Conservation (phyloP, 2,797 vertebrate species). For the Phaenicophaeus curvirostris region DNA sequence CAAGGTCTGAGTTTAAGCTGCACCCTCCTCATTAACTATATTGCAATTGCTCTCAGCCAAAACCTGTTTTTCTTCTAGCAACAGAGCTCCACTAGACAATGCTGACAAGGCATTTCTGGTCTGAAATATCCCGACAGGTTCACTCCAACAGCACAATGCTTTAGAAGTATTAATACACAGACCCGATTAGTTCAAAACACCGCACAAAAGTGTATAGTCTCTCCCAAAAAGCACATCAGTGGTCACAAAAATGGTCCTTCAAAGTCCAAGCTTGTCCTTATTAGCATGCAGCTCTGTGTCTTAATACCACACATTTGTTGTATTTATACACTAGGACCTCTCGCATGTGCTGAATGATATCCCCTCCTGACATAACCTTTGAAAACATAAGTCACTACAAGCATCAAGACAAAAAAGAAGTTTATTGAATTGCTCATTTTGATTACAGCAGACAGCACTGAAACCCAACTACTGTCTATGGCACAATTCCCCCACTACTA, state of each 20-base stretch:
- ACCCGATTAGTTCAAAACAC: background rate
- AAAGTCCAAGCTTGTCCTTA: background rate
- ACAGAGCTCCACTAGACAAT: background rate
- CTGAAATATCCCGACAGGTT: background rate
- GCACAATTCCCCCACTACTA: rapidly evolving
- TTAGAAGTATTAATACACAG: background rate
- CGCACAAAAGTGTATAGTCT: background rate
- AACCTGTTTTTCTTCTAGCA: constrained; percentile 42
- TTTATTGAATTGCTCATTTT: background rate
- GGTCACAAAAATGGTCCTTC: background rate
- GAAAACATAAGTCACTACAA: background rate
- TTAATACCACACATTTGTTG: background rate
- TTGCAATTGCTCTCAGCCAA: constrained; percentile 23
- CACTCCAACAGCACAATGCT: background rate
- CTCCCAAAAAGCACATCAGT: background rate
- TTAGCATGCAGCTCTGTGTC: background rate
- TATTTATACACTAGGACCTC: background rate
- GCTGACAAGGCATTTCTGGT: background rate
- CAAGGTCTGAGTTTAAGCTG: constrained; percentile 59
- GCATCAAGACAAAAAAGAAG: background rate
- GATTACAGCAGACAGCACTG: rapidly evolving
- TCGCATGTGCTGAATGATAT: background rate
- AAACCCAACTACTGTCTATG: background rate
- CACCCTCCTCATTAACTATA: constrained; percentile 27
- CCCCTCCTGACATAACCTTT: background rate